Evolutionary conservation across 2,888 invertebrate species (phyloP), one percentile per base, ranked within the genome.

Genomic region (Clanis bilineata): DNA sequence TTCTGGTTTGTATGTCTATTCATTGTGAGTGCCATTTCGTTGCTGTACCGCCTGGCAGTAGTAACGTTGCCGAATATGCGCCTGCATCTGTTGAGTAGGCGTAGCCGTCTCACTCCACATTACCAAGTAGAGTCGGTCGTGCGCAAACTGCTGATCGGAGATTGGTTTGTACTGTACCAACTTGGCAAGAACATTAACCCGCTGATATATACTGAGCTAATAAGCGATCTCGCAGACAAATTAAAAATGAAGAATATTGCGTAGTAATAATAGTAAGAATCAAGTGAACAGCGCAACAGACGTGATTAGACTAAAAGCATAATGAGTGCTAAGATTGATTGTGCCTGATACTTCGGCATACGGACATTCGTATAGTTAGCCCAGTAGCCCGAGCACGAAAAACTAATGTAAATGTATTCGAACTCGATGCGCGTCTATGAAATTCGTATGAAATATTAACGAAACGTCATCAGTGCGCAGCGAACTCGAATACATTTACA

Each of bases 181-280:
- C 93, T 98, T 71, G 97, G 97, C 62, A 97, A 98, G 92, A 98
- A 98, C 88, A 97, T 98, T 84, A 97, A 98, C 86, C 97, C 97
- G 38, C 93, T 98, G 61, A 96, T 97, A 79, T 98, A 96, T 86
- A 96, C 96, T 79, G 97, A 98, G 85, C 93, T 98, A 69, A 95
- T 98, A 82, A 90, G 94, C 61, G 97, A 98, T 75, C 91, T 98
- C 71, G 95, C 96, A 41, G 94, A 94, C 73, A 95, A 94, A 77
- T 90, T 96, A 67, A 87, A 88, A 70, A 83, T 81, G 65, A 92
- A 90, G 77, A n/a, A n/a, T n/a, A n/a, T n/a, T n/a, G n/a, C n/a
- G n/a, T n/a, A n/a, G n/a, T n/a, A n/a, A n/a, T n/a, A n/a, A n/a
- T n/a, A n/a, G n/a, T n/a, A n/a, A n/a, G n/a, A n/a, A n/a, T n/a